These are phyloP conservation scores for Anniella stebbinsi DNA, from an alignment of 2,797 vertebrate species.

Conservation along the genomic window DNA sequence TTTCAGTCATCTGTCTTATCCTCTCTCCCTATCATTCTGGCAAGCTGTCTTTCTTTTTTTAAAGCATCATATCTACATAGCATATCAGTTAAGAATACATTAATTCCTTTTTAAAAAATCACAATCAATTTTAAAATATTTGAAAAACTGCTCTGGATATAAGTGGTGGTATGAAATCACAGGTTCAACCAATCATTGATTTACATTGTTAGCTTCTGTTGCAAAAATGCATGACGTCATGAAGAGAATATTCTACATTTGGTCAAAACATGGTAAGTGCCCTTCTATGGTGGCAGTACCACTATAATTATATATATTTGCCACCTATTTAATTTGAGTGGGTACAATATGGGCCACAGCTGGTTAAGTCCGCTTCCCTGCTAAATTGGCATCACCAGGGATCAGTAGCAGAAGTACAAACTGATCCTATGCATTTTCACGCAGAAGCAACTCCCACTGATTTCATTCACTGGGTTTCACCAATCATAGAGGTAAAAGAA, in stretches of 20 bases:
- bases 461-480: too few relatives aligned
- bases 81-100: background rate
- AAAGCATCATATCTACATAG: background rate
- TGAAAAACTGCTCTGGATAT: background rate
- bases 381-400: background rate
- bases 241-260: too few relatives aligned
- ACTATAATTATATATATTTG: too few relatives aligned
- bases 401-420: too few relatives aligned
- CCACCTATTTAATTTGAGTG: too few relatives aligned
- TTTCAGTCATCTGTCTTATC: background rate
- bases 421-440: too few relatives aligned
- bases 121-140: background rate
- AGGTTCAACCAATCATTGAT: background rate
- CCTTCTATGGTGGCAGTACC: too few relatives aligned
- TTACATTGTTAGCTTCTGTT: too few relatives aligned
- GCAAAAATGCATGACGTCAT: too few relatives aligned
- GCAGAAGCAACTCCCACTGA: too few relatives aligned
- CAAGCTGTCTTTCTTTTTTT: background rate
- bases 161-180: background rate
- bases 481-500: too few relatives aligned
- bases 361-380: background rate
- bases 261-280: too few relatives aligned
- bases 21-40: background rate
- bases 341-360: background rate
- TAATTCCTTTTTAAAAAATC: background rate